Evolutionary conservation across 2,888 invertebrate genomes (phyloP).

Genomic region (Adelphocoris suturalis): DNA sequence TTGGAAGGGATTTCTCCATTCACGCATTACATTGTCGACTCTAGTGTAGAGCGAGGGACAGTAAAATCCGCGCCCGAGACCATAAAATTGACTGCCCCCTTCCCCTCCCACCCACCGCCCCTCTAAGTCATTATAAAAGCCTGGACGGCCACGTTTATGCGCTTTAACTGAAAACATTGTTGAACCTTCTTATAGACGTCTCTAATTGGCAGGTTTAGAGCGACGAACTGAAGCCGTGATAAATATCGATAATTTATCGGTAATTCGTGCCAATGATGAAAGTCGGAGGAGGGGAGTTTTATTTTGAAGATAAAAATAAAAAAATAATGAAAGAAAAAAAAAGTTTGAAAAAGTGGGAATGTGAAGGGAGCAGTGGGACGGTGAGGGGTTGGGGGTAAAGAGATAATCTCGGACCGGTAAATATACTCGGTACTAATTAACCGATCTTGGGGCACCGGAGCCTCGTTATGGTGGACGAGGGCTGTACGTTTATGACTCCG

Average conservation of each 20-base stretch:
- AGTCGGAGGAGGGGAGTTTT: constrained; percentile 44
- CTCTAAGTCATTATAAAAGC: not conserved
- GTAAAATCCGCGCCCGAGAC: not conserved
- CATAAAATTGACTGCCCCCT: not conserved
- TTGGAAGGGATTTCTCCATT: not conserved
- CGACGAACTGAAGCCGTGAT: constrained; percentile 47
- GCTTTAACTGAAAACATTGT: constrained; percentile 38
- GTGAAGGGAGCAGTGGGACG: not conserved
- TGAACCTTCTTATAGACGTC: constrained; percentile 49
- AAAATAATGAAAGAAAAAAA: not conserved
- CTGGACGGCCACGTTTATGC: constrained; percentile 16
- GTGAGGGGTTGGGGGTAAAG: not conserved
- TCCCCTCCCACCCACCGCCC: not conserved
- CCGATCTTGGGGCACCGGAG: constrained; percentile 36
- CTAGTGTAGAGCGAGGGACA: not conserved
- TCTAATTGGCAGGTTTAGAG: constrained; percentile 59
- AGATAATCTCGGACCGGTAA: constrained; percentile 43
- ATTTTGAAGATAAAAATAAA: not conserved
- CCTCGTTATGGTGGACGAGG: constrained; percentile 46
- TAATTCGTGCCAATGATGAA: constrained; percentile 60
- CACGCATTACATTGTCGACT: constrained; percentile 1
- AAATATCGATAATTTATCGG: constrained; percentile 67
- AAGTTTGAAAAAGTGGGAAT: constrained; percentile 16
- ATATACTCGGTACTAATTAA: constrained; percentile 48
- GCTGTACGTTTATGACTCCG: constrained; percentile 37